These are phyloP conservation scores for Eurytoma adleriae DNA, from an alignment of 2,888 invertebrate species.

Conservation along the genomic window DNA sequence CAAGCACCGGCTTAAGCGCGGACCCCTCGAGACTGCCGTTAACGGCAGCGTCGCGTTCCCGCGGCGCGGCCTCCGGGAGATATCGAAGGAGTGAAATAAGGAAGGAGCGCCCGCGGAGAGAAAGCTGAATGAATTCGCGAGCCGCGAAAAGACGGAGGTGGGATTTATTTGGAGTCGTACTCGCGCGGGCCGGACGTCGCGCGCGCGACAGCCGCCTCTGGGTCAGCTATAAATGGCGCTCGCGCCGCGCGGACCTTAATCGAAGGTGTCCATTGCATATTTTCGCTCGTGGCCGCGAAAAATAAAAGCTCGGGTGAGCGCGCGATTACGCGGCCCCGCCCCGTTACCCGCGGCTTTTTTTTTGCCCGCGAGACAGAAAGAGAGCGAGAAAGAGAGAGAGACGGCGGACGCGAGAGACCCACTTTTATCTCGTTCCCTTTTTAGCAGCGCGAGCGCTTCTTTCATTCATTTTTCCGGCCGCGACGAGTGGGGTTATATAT, in stretches of 20 bases:
- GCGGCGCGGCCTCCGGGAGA: too few species aligned
- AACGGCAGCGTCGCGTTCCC: too few species aligned
- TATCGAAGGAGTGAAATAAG: background rate
- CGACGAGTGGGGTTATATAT: background rate
- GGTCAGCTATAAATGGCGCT: slow-evolving; percentile 41
- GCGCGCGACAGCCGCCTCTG: slow-evolving; percentile 1
- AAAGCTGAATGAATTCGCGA: slow-evolving; percentile 25
- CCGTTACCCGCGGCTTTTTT: background rate
- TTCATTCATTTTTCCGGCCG: slow-evolving; percentile 15
- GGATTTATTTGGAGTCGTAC: slow-evolving; percentile 22
- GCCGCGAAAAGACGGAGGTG: background rate
- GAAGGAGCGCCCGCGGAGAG: background rate
- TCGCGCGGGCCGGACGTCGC: background rate
- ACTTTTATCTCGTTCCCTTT: slow-evolving; percentile 23
- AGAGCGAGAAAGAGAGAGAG: too few species aligned
- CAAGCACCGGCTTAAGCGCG: too few species aligned
- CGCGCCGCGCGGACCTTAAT: slow-evolving; percentile 21
- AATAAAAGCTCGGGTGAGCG: slow-evolving; percentile 17
- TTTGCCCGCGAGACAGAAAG: background rate
- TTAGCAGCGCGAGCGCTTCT: slow-evolving; percentile 3
- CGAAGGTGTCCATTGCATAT: slow-evolving; percentile 39
- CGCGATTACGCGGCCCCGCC: background rate
- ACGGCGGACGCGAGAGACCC: slow-evolving; percentile 5
- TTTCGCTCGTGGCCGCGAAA: slow-evolving; percentile 10
- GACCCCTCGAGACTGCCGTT: too few species aligned